A percentile compares a stretch with the other conserved stretches of the same genome.
Conservation (phyloP, 2,888 invertebrate species). For the Chorisops tibialis region DNA sequence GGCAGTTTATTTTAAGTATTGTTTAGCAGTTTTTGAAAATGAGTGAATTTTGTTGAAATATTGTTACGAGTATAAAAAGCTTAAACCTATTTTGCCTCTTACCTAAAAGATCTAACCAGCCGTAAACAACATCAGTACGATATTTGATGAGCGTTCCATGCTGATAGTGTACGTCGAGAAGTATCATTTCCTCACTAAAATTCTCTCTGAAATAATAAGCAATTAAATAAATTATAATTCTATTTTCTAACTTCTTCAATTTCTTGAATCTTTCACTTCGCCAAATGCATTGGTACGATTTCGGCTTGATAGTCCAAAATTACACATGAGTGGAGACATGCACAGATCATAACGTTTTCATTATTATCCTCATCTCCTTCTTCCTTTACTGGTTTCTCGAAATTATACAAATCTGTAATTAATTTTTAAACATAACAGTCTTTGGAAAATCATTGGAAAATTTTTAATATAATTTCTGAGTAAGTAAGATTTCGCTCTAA, state of each 20-base stretch:
- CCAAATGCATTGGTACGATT: constrained; percentile 29
- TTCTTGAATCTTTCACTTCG: constrained; percentile 4
- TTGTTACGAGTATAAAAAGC: too few species aligned
- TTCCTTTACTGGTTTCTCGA: constrained; percentile 43
- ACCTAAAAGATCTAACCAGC: constrained; percentile 54
- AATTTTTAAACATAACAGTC: too few species aligned
- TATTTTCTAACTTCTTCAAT: not conserved
- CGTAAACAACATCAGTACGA: constrained; percentile 52
- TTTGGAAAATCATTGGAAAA: not conserved
- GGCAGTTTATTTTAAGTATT: too few species aligned
- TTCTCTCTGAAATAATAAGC: constrained; percentile 10
- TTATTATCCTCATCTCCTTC: constrained; percentile 41
- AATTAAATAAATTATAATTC: not conserved
- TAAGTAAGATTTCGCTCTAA: not conserved
- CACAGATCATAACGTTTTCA: constrained; percentile 46
- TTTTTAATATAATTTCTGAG: not conserved
- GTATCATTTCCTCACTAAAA: constrained; percentile 34
- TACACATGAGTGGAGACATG: constrained; percentile 45
- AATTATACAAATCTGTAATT: constrained; percentile 28
- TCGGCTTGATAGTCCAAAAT: constrained; percentile 36
- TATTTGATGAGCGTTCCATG: constrained; percentile 52
- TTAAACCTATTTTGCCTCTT: too few species aligned
- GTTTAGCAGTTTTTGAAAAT: too few species aligned
- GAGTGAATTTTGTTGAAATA: too few species aligned
- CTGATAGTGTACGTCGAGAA: constrained; percentile 52